phyloP scores from a whole-genome alignment of 2,888 invertebrate species.

The Spisula subtruncata region DNA sequence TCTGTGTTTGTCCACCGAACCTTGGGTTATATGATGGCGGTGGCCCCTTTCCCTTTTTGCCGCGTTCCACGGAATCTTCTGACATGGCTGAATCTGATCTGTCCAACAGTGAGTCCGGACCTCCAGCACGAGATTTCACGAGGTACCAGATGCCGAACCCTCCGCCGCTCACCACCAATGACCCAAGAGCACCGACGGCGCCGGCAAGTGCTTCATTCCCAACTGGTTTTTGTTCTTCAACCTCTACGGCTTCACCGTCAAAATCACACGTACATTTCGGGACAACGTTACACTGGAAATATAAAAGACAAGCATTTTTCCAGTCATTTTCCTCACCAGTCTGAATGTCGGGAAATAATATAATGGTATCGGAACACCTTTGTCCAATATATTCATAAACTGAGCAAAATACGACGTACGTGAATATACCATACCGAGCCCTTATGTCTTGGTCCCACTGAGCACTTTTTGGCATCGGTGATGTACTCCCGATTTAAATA shows the following conservation, averaged over 20 bases:
- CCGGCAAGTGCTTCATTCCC: constrained; percentile 72
- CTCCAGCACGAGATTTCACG: constrained; percentile 44
- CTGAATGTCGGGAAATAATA: too few species aligned
- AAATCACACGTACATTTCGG: constrained; percentile 72
- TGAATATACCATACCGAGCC: too few species aligned
- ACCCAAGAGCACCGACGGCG: constrained; percentile 73
- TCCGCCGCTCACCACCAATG: constrained; percentile 68
- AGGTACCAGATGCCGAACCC: constrained; percentile 70
- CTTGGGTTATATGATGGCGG: constrained; percentile 47
- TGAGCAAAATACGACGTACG: too few species aligned
- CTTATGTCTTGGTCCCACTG: too few species aligned
- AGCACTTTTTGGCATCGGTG: too few species aligned
- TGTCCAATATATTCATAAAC: too few species aligned
- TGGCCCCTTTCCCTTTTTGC: constrained; percentile 34
- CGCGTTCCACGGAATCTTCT: constrained; percentile 33
- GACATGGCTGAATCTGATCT: constrained; percentile 31
- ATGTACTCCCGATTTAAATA: too few species aligned
- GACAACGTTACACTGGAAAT: constrained; percentile 65
- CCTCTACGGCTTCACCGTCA: constrained; percentile 57
- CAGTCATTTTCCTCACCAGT: too few species aligned
- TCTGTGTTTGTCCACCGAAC: constrained; percentile 22
- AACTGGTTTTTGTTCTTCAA: constrained; percentile 62
- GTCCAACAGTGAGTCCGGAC: constrained; percentile 14
- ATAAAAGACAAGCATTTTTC: too few species aligned
- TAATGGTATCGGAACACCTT: too few species aligned